Conservation (phyloP, 2,113 vertebrate genomes). For the Macheiramphus alcinus region DNA sequence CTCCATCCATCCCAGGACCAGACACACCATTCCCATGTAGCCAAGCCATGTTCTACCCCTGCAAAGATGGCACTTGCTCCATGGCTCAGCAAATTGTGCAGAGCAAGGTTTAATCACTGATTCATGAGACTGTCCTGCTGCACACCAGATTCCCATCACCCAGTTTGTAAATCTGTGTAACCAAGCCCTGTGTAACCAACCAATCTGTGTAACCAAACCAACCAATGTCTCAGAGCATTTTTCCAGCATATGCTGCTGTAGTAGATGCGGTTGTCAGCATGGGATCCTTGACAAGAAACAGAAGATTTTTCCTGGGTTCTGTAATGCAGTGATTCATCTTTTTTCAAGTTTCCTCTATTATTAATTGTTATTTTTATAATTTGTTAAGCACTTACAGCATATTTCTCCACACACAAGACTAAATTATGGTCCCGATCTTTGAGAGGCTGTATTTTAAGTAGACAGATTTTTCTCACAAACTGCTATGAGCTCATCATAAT, state of each 20-base stretch:
- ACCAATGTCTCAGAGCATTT: background rate
- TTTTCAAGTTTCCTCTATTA: background rate
- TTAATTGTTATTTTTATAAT: slow-evolving; percentile 36
- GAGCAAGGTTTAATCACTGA: background rate
- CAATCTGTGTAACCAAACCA: too few species aligned
- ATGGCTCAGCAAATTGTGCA: background rate
- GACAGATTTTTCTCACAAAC: background rate
- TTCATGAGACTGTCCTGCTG: background rate
- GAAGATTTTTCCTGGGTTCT: background rate
- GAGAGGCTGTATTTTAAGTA: slow-evolving; percentile 1
- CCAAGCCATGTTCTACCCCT: background rate
- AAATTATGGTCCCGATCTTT: background rate
- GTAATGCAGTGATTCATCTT: background rate
- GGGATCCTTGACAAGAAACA: background rate
- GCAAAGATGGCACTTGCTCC: background rate
- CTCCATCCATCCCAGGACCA: background rate
- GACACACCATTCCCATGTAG: rapidly evolving
- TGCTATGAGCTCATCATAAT: background rate
- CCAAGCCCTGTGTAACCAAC: too few species aligned
- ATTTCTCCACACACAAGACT: background rate
- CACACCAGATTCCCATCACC: background rate
- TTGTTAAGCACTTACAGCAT: slow-evolving; percentile 12
- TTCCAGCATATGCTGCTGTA: background rate
- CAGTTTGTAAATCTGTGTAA: background rate
- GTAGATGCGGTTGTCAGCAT: background rate